Evolutionary conservation across 2,113 vertebrate genomes (phyloP).

Genomic region (Syrmaticus mikado): DNA sequence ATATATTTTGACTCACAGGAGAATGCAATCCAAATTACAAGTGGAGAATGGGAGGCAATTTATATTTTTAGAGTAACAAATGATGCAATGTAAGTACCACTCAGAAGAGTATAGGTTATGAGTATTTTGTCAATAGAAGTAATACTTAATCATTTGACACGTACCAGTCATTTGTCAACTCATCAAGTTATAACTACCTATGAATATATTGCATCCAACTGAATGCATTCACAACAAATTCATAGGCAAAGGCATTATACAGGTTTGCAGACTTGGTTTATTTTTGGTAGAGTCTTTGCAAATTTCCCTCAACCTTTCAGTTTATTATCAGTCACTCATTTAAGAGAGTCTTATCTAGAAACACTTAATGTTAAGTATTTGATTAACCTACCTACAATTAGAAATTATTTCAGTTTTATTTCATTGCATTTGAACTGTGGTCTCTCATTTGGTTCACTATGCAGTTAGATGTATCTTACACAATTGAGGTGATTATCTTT

Average conservation of each 20-base stretch:
- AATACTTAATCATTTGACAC: not conserved
- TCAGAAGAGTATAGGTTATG: slow-evolving; percentile 10
- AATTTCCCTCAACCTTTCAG: not conserved
- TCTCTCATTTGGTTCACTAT: not conserved
- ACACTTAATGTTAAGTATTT: not conserved
- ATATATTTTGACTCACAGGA: slow-evolving; percentile 80
- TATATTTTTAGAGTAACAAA: slow-evolving; percentile 92
- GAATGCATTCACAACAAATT: not conserved
- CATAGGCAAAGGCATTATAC: not conserved
- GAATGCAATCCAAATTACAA: slow-evolving; percentile 87
- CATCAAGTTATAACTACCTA: not conserved
- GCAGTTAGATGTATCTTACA: not conserved
- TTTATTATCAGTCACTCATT: not conserved
- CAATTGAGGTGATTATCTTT: not conserved
- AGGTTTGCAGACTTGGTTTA: not conserved
- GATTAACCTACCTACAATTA: not conserved
- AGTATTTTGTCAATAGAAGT: slow-evolving; percentile 47
- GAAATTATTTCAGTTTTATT: not conserved
- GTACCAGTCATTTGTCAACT: not conserved
- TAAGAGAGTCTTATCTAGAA: not conserved
- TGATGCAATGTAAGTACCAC: slow-evolving; percentile 89
- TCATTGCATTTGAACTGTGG: not conserved
- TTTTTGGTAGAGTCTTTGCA: not conserved
- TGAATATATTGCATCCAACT: not conserved
- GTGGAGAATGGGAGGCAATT: slow-evolving; percentile 95